A percentile compares a stretch with the other conserved stretches of the same genome.
phyloP scores from a whole-genome alignment of 2,113 vertebrate species.

The Athene noctua region DNA sequence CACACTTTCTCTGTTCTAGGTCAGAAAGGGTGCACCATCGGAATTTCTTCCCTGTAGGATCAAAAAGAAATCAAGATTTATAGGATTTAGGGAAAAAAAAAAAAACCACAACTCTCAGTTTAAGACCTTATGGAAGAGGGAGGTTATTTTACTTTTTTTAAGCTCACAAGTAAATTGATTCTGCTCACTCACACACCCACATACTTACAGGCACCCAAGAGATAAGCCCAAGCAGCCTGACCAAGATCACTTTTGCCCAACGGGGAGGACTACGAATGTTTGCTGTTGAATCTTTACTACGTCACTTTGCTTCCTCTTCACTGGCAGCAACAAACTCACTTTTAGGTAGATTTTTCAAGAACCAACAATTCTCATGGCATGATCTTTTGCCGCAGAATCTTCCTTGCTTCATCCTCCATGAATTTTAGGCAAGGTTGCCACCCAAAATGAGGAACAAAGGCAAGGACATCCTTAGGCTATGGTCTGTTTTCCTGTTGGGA shows the following conservation, averaged over 20 bases:
- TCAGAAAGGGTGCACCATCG: slow-evolving; percentile 90
- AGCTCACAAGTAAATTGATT: neutral
- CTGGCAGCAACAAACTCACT: neutral
- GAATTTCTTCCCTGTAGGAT: slow-evolving; percentile 82
- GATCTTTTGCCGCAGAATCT: neutral
- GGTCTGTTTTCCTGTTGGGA: neutral
- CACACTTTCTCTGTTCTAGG: slow-evolving; percentile 87
- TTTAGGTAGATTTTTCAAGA: neutral
- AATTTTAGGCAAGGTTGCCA: neutral
- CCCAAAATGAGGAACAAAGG: neutral
- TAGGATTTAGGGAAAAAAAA: neutral
- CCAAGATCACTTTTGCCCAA: neutral
- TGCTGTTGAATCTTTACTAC: neutral
- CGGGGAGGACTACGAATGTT: neutral
- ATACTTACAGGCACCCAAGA: neutral
- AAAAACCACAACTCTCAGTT: neutral
- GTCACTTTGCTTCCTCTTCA: neutral
- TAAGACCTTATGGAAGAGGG: neutral
- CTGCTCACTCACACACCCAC: neutral
- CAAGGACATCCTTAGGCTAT: neutral
- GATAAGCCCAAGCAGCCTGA: neutral
- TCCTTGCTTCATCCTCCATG: neutral
- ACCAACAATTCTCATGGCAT: neutral
- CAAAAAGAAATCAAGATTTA: neutral
- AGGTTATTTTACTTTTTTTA: neutral